Percentiles rank a stretch among this genome's conserved stretches.
Conservation (phyloP, 2,113 vertebrate species). For the Gopherus evgoodei region DNA sequence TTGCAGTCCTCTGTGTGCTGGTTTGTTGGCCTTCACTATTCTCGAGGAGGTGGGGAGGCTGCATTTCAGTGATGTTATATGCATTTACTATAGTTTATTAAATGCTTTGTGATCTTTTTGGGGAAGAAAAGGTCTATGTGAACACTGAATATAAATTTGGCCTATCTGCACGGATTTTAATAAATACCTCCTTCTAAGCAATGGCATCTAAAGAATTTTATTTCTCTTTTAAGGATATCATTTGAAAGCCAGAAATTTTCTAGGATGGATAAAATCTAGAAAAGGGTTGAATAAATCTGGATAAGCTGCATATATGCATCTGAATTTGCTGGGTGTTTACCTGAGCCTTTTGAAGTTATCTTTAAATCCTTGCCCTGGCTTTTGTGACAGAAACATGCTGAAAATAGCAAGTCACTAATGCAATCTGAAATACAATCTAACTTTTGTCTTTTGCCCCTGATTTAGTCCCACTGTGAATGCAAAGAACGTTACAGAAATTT, state of each 20-base stretch:
- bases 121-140: background rate
- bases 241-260: background rate
- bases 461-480: conserved; percentile 93
- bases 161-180: background rate
- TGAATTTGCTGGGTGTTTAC: background rate
- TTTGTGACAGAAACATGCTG: background rate
- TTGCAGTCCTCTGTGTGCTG: rapidly evolving
- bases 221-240: background rate
- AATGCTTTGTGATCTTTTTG: rapidly evolving
- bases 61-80: background rate
- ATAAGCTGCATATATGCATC: background rate
- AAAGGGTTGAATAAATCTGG: background rate
- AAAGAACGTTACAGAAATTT: conserved; percentile 83
- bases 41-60: too few relatives aligned
- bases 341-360: background rate
- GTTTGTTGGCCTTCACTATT: background rate
- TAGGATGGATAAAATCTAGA: background rate
- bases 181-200: background rate
- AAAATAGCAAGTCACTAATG: background rate
- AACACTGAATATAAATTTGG: background rate
- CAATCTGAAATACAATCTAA: background rate
- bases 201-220: background rate
- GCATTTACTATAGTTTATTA: background rate
- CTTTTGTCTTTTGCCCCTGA: background rate
- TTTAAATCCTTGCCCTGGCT: background rate